These are phyloP conservation scores for Luehdorfia chinensis DNA, from an alignment of 1,140 invertebrate species.

Conservation along the genomic window DNA sequence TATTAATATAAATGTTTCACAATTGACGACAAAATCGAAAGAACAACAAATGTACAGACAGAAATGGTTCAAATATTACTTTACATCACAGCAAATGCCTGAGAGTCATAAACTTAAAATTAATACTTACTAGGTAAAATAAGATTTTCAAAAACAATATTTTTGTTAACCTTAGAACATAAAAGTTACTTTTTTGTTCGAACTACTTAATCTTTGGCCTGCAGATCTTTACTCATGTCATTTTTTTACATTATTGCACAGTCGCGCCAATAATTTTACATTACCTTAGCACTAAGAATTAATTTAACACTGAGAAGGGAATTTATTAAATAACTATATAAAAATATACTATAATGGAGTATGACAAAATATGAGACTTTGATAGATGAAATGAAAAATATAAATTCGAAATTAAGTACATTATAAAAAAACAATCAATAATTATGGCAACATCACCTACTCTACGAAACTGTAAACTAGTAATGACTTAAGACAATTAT, in stretches of 20 bases:
- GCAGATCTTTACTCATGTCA: constrained; percentile 66
- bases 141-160: constrained; percentile 46
- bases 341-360: constrained; percentile 27
- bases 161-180: constrained; percentile 35
- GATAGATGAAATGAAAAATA: constrained; percentile 21
- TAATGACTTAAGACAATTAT: constrained; percentile 46
- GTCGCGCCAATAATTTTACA: constrained; percentile 31
- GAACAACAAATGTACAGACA: constrained; percentile 47
- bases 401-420: constrained; percentile 59
- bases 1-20: background rate
- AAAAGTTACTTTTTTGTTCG: constrained; percentile 40
- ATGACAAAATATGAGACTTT: constrained; percentile 20
- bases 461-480: constrained; percentile 30
- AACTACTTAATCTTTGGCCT: constrained; percentile 68
- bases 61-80: constrained; percentile 45
- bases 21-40: constrained; percentile 19
- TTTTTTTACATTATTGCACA: constrained; percentile 46
- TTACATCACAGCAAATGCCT: constrained; percentile 71
- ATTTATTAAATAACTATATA: constrained; percentile 33
- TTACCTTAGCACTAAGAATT: constrained; percentile 30
- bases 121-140: constrained; percentile 34
- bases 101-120: constrained; percentile 64
- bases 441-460: constrained; percentile 57
- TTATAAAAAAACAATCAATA: constrained; percentile 37
- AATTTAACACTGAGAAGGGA: constrained; percentile 56